Conservation (phyloP, 2,113 vertebrate species). For the Marmota monax region DNA sequence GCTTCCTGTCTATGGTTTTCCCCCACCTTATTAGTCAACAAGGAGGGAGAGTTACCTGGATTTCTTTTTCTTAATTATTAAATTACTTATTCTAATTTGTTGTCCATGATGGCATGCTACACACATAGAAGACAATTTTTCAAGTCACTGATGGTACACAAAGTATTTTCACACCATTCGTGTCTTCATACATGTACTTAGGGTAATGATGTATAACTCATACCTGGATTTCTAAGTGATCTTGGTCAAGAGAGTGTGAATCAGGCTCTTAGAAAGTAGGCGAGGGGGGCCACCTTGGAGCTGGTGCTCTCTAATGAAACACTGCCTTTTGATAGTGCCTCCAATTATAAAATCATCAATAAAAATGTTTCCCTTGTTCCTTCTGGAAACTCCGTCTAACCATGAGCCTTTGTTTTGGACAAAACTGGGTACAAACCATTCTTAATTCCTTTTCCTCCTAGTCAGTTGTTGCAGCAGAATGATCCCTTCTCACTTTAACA, state of each 20-base stretch:
- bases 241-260: neutral
- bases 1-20: neutral
- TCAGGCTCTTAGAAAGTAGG: neutral
- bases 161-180: no score
- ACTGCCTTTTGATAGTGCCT: conserved; percentile 13
- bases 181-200: no score
- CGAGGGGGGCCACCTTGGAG: neutral
- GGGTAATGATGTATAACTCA: no score
- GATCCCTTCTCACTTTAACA: conserved; percentile 78
- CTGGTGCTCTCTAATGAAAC: neutral
- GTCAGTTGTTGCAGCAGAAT: conserved; percentile 68
- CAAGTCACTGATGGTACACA: no score
- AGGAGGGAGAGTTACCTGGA: neutral
- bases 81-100: no score
- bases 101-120: no score
- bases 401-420: conserved; percentile 64
- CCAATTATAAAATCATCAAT: conserved; percentile 44
- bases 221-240: neutral
- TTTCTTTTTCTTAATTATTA: neutral
- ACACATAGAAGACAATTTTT: no score
- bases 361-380: neutral
- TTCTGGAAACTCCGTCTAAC: conserved; percentile 55
- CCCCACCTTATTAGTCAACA: neutral
- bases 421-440: conserved; percentile 47
- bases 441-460: conserved; percentile 67